Conservation (phyloP, 2,113 vertebrate species). For the Sceloporus undulatus region DNA sequence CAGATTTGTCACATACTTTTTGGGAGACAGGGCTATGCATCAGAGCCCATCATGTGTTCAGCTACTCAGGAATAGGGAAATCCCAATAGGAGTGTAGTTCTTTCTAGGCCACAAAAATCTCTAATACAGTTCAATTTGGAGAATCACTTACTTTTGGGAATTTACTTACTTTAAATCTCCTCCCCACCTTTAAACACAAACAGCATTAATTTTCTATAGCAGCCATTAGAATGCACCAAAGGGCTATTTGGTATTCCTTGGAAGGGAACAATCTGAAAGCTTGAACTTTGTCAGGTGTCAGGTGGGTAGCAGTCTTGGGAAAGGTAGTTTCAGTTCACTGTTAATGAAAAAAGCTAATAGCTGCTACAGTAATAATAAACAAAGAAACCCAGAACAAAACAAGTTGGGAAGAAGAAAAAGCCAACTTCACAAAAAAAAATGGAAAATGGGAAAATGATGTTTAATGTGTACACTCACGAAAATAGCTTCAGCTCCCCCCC, state of each 20-base stretch:
- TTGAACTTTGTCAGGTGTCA: neutral
- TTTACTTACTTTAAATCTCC: neutral
- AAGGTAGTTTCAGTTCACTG: slow-evolving; percentile 25
- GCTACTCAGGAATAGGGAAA: neutral
- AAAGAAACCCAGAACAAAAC: slow-evolving; percentile 23
- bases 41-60: neutral
- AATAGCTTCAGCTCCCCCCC: slow-evolving; percentile 26
- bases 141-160: neutral
- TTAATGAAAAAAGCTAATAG: slow-evolving; percentile 36
- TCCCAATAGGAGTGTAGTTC: neutral
- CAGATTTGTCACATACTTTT: neutral
- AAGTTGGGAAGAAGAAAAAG: neutral
- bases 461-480: slow-evolving; percentile 8
- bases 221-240: neutral
- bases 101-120: neutral
- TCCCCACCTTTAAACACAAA: slow-evolving; percentile 1
- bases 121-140: neutral
- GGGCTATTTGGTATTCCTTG: accelerated
- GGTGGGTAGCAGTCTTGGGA: slow-evolving; percentile 23
- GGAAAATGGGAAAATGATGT: slow-evolving; percentile 5
- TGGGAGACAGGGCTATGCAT: neutral
- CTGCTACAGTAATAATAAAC: slow-evolving; percentile 18
- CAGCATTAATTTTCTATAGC: slow-evolving; percentile 47
- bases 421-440: slow-evolving; percentile 25
- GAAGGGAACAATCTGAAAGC: neutral